Conservation (phyloP, 2,797 vertebrate species). For the Numenius phaeopus region DNA sequence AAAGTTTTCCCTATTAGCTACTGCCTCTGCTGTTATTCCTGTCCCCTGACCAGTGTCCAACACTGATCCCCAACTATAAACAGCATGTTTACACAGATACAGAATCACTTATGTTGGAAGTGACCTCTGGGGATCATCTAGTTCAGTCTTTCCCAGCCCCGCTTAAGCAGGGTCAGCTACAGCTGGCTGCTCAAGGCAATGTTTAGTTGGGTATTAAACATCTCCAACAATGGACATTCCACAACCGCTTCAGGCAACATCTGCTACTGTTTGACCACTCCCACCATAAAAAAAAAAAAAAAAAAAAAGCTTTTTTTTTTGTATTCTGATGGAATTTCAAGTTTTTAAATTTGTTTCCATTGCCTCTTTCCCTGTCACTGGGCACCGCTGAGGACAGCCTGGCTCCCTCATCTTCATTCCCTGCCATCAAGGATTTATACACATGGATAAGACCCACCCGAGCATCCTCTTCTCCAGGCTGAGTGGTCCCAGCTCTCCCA, state of each 20-base stretch:
- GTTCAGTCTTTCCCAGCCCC: fast-evolving
- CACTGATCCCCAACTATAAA: not conserved
- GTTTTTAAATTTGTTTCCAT: not conserved
- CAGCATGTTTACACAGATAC: not conserved
- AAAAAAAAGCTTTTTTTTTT: not conserved
- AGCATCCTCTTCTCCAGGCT: not conserved
- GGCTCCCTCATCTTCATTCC: not conserved
- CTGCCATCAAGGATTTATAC: not conserved
- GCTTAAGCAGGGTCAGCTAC: not conserved
- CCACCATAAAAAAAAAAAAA: not conserved
- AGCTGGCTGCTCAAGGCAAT: not conserved
- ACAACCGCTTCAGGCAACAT: not conserved
- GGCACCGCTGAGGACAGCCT: not conserved
- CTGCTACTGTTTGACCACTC: not conserved
- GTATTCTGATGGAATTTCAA: not conserved
- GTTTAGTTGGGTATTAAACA: fast-evolving
- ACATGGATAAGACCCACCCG: not conserved
- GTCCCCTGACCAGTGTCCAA: not conserved
- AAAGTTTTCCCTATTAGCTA: not conserved
- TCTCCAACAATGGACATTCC: not conserved
- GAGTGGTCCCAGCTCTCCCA: not conserved
- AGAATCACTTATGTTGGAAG: not conserved
- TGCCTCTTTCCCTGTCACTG: not conserved
- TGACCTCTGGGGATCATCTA: fast-evolving
- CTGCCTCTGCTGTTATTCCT: not conserved